phyloP scores from a whole-genome alignment of 2,888 invertebrate genomes.

The Cantharis rustica region DNA sequence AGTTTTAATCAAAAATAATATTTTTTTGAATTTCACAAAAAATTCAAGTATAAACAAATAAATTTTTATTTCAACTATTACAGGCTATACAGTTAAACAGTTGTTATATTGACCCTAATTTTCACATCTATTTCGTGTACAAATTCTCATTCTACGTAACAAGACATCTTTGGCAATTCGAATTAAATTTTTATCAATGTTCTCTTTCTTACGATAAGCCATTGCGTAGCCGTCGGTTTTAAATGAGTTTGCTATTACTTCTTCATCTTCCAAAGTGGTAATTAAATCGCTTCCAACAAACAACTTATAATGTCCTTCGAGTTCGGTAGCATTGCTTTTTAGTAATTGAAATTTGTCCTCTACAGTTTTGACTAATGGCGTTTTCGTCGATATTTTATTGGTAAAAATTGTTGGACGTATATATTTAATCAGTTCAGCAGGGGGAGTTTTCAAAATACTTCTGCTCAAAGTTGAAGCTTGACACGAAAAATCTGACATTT shows the following conservation, averaged over 20 bases:
- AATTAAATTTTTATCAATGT: neutral
- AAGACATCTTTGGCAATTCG: neutral
- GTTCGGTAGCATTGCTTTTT: neutral
- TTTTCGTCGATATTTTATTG: neutral
- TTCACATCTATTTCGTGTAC: neutral
- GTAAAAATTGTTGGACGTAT: neutral
- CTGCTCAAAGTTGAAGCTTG: conserved; percentile 24
- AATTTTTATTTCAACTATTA: neutral
- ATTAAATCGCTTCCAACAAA: neutral
- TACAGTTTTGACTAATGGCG: neutral
- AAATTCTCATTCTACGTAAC: neutral
- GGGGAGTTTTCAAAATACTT: conserved; percentile 4
- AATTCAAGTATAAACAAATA: neutral
- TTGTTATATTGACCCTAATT: neutral
- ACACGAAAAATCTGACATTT: conserved; percentile 13
- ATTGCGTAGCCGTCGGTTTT: conserved; percentile 30
- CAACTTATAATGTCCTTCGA: neutral
- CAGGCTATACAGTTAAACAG: neutral
- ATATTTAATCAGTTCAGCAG: conserved; percentile 12
- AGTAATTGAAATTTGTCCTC: neutral
- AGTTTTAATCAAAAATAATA: too few relatives aligned
- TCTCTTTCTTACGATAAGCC: conserved; percentile 24
- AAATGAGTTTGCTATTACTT: conserved; percentile 9
- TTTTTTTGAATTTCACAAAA: too few relatives aligned
- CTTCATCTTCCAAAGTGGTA: neutral